These are phyloP conservation scores for Leptatherina wallacei DNA, from an alignment of 2,797 vertebrate species.

Conservation along the genomic window DNA sequence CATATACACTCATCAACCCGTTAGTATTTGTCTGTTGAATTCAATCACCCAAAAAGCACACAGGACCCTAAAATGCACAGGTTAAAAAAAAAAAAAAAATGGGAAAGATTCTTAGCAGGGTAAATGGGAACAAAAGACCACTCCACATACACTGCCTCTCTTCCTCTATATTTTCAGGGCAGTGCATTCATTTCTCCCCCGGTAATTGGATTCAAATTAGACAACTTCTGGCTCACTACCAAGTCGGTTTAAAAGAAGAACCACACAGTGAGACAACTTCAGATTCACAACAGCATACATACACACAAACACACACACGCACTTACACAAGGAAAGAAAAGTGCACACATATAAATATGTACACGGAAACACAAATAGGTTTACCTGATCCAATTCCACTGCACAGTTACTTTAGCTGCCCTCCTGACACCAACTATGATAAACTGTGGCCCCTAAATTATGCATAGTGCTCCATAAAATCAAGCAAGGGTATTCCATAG, in stretches of 20 bases:
- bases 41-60: constrained; percentile 9
- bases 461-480: not conserved
- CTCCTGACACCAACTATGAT: constrained; percentile 55
- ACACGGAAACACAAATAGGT: constrained; percentile 16
- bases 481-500: not conserved
- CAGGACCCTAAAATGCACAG: not conserved
- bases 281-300: not conserved
- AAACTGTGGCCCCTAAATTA: constrained; percentile 50
- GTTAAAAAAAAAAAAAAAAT: no score
- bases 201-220: constrained; percentile 75
- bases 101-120: not conserved
- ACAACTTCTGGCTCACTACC: constrained; percentile 52
- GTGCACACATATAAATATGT: constrained; percentile 8
- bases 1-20: constrained; percentile 23
- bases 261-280: constrained; percentile 34
- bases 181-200: constrained; percentile 49
- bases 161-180: constrained; percentile 29
- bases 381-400: constrained; percentile 40
- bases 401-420: constrained; percentile 65
- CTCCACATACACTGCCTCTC: constrained; percentile 9
- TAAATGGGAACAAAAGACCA: constrained; percentile 34
- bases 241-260: constrained; percentile 41
- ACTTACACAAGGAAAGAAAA: not conserved
- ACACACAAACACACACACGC: constrained; percentile 14
- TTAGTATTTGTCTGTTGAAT: constrained; percentile 7